Evolutionary conservation across 1,140 invertebrate genomes (phyloP).

Genomic region (Ericerus pela): DNA sequence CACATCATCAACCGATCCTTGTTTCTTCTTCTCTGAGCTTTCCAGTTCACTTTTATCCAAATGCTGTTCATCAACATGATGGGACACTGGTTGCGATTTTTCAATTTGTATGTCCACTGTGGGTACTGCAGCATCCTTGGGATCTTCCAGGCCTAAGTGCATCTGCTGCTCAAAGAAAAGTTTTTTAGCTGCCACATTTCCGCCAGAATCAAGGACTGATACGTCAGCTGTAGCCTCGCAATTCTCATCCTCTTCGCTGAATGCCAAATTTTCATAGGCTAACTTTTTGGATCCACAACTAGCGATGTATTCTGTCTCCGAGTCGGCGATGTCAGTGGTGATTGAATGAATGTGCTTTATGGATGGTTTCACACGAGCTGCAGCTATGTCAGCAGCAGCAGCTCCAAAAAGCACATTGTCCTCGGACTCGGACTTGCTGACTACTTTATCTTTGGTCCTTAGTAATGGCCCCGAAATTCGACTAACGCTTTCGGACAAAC

Average conservation of each 20-base stretch:
- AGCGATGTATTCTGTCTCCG: conserved; percentile 27
- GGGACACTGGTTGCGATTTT: too few species aligned
- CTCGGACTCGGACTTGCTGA: background rate
- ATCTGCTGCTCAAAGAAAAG: background rate
- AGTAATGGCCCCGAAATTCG: too few species aligned
- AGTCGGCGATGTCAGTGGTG: conserved; percentile 24
- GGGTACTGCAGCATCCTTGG: too few species aligned
- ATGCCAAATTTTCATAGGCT: conserved; percentile 32
- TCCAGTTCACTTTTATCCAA: conserved; percentile 37
- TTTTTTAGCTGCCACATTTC: background rate
- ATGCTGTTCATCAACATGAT: conserved; percentile 36
- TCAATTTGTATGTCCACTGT: too few species aligned
- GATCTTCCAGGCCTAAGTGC: too few species aligned
- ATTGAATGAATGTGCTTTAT: background rate
- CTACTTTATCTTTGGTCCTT: too few species aligned
- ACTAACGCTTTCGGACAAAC: background rate
- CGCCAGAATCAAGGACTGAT: background rate
- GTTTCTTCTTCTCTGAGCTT: conserved; percentile 31
- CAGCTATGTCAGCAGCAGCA: too few species aligned
- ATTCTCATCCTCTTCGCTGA: conserved; percentile 11
- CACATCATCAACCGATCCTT: conserved; percentile 26
- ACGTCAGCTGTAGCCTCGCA: background rate
- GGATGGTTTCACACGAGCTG: too few species aligned
- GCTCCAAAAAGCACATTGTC: background rate
- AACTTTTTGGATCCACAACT: conserved; percentile 27